Conservation (phyloP, 2,113 vertebrate genomes). For the Protobothrops flavoviridis region DNA sequence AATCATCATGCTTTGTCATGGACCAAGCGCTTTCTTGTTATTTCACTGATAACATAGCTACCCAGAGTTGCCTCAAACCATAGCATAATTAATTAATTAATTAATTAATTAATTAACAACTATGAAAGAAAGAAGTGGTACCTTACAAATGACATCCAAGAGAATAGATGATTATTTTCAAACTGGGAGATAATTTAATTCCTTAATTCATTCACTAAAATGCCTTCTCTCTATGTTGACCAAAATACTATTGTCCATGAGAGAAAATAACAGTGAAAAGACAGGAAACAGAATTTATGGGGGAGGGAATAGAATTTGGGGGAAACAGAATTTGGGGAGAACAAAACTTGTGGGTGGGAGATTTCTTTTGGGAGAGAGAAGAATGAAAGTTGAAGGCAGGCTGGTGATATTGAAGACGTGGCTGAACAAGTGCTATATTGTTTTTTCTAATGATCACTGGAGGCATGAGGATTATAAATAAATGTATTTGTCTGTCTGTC, state of each 20-base stretch:
- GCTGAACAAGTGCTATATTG: neutral
- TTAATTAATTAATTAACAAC: neutral
- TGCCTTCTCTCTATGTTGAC: neutral
- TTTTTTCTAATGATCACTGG: neutral
- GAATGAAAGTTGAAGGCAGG: neutral
- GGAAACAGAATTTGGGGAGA: too few relatives aligned
- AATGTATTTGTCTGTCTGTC: neutral
- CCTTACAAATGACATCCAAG: neutral
- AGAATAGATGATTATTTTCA: neutral
- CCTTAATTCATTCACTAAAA: neutral
- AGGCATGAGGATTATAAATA: neutral
- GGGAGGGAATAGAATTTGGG: too few relatives aligned
- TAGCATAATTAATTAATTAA: neutral
- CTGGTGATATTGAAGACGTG: neutral
- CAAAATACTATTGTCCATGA: neutral
- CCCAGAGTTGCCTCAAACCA: neutral
- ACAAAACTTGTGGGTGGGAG: neutral
- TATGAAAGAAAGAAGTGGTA: neutral
- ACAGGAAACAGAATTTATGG: neutral
- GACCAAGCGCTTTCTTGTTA: neutral
- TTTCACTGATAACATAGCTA: neutral
- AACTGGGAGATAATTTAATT: neutral
- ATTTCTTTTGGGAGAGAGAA: neutral
- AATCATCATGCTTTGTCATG: neutral
- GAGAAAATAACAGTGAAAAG: neutral